phyloP scores from a whole-genome alignment of 2,888 invertebrate species.

The Melanargia galathea region DNA sequence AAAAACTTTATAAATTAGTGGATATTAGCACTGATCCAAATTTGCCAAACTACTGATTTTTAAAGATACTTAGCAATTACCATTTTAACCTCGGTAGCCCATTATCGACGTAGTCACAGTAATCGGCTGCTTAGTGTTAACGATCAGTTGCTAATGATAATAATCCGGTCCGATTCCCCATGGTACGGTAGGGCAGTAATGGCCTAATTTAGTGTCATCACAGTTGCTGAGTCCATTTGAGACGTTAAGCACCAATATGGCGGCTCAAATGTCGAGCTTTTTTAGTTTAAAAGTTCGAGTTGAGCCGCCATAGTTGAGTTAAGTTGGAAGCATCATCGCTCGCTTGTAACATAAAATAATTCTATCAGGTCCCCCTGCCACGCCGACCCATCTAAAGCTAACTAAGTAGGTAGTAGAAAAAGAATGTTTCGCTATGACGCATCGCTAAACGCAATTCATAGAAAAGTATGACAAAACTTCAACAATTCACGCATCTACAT shows the following conservation, averaged over 20 bases:
- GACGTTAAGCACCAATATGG: background rate
- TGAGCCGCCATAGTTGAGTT: too few species aligned
- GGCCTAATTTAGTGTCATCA: constrained; percentile 9
- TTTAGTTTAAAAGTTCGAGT: too few species aligned
- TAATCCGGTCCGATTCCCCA: background rate
- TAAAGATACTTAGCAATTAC: background rate
- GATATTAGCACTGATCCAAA: background rate
- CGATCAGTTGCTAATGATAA: constrained; percentile 1
- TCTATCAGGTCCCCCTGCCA: too few species aligned
- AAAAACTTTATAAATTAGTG: background rate
- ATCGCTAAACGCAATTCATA: too few species aligned
- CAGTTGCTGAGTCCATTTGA: background rate
- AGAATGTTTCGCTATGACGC: too few species aligned
- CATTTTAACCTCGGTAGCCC: background rate
- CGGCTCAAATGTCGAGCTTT: background rate
- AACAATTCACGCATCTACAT: too few species aligned
- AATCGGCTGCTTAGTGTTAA: constrained; percentile 1
- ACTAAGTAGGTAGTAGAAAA: too few species aligned
- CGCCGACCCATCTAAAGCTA: too few species aligned
- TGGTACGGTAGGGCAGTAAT: constrained; percentile 10
- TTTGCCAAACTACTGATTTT: background rate
- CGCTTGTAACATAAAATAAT: too few species aligned
- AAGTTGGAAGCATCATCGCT: too few species aligned
- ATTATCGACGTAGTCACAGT: background rate
- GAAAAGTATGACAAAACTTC: too few species aligned